Conservation (phyloP, 2,888 invertebrate species). For the Tenthredo scrophulariae region DNA sequence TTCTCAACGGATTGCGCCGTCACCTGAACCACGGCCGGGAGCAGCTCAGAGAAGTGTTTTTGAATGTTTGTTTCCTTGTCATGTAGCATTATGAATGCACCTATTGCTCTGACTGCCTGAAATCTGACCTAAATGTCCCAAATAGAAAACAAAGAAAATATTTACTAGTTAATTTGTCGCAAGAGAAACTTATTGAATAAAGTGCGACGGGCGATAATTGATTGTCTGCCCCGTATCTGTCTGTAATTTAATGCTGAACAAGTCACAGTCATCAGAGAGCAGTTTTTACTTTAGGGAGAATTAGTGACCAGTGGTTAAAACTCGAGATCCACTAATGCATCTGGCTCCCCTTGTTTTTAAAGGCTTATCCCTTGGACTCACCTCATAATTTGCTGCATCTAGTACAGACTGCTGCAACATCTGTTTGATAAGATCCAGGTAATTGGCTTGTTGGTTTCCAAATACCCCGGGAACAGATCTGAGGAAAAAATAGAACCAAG, state of each 20-base stretch:
- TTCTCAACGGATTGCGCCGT: conserved; percentile 90
- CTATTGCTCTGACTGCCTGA: conserved; percentile 91
- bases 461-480: conserved; percentile 97
- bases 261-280: conserved; percentile 82
- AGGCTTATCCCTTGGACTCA: conserved; percentile 66
- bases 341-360: conserved; percentile 54
- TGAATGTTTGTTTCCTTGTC: conserved; percentile 95
- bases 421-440: conserved; percentile 95
- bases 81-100: conserved; percentile 94
- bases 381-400: conserved; percentile 86
- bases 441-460: conserved; percentile 95
- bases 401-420: conserved; percentile 93
- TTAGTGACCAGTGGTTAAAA: conserved; percentile 74
- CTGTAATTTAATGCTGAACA: conserved; percentile 80
- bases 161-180: conserved; percentile 31
- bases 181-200: conserved; percentile 37
- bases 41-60: conserved; percentile 92
- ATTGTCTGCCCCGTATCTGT: conserved; percentile 81
- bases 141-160: conserved; percentile 45
- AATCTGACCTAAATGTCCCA: conserved; percentile 81
- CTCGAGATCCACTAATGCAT: conserved; percentile 68
- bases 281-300: conserved; percentile 74
- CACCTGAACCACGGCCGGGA: conserved; percentile 89
- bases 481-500: conserved; percentile 63
- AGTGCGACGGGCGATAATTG: not conserved